Evolutionary conservation across 1,140 invertebrate species (phyloP), one percentile per base, ranked within the genome.

Genomic region (Argopecten irradians): DNA sequence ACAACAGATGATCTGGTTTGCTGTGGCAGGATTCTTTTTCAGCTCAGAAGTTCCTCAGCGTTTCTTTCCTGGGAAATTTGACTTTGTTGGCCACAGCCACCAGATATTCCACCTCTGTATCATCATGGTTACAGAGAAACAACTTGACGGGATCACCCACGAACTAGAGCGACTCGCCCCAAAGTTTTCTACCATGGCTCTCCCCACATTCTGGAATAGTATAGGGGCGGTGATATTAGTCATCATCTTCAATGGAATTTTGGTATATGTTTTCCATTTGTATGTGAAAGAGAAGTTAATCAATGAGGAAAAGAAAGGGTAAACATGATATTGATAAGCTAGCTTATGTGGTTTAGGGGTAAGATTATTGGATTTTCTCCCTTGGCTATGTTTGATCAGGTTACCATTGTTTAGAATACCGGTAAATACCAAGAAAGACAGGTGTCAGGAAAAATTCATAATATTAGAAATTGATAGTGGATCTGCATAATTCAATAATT

Each of bases 41-140:
- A 92, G 93, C 71, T 93, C 93, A 16, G 94, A 95, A 84, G 92
- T 95, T 83, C 95, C 95, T 16, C 94, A 95, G 84, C 89, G 94
- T n/a, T 93, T 94, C 71, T 94, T 92, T 82, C 94, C 94, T 13
- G 94, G 95, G 83, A 92, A 92, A 55, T 95, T 93, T 93, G 95
- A 95, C 85, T 93, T 95, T 89, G 86, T 95, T 28, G 94, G 94
- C 34, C 94, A 95, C 87, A 94, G 95, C 88, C 94, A 95, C 89
- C 95, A 95, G 90, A 89, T 95, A 41, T 95, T 95, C 88, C 95
- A 95, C 89, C 88, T 95, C 34, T 94, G 93, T 89, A 95, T 95
- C 34, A 91, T 95, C 82, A 92, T 95, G 90, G 94, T 93, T 22
- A 93, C 94, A 2, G 89, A 91, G 71, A 94, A 93, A 55, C 94